These are phyloP conservation scores for Monomorium pharaonis DNA, from an alignment of 1,140 invertebrate species.

Conservation along the genomic window DNA sequence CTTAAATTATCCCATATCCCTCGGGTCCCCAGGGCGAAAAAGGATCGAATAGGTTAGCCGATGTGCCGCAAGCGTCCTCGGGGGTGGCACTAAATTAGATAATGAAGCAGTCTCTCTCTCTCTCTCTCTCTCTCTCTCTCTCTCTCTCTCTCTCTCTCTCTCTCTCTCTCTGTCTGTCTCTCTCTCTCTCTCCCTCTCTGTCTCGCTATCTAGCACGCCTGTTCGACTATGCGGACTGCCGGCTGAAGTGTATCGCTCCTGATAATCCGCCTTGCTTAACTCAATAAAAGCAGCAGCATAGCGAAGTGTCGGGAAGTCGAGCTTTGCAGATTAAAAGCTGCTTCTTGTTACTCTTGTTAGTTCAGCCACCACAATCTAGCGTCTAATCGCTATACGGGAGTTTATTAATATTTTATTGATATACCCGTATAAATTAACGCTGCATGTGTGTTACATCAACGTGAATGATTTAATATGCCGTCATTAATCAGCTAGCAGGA, in stretches of 20 bases:
- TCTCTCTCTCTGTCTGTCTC: too few species aligned
- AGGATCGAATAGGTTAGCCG: conserved; percentile 52
- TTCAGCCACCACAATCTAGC: neutral
- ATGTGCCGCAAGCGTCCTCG: conserved; percentile 54
- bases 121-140: too few species aligned
- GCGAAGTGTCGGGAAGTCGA: conserved; percentile 25
- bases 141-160: too few species aligned
- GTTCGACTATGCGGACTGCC: conserved; percentile 44
- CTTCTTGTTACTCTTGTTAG: neutral
- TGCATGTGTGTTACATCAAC: neutral
- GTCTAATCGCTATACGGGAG: neutral
- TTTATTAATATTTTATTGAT: conserved; percentile 20
- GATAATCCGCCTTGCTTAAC: conserved; percentile 54
- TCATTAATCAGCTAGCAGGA: conserved; percentile 13
- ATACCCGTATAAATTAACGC: neutral
- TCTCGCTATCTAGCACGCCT: neutral
- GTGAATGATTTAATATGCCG: neutral
- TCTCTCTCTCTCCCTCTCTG: too few species aligned
- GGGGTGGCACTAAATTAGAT: conserved; percentile 52
- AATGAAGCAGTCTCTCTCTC: conserved; percentile 47
- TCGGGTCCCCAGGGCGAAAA: conserved; percentile 15
- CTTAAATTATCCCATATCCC: conserved; percentile 52
- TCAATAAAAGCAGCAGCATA: conserved; percentile 33
- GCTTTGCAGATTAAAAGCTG: conserved; percentile 23
- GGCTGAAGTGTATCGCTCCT: conserved; percentile 55